These are phyloP conservation scores for Macropis europaea DNA, from an alignment of 2,888 invertebrate genomes.

Conservation along the genomic window DNA sequence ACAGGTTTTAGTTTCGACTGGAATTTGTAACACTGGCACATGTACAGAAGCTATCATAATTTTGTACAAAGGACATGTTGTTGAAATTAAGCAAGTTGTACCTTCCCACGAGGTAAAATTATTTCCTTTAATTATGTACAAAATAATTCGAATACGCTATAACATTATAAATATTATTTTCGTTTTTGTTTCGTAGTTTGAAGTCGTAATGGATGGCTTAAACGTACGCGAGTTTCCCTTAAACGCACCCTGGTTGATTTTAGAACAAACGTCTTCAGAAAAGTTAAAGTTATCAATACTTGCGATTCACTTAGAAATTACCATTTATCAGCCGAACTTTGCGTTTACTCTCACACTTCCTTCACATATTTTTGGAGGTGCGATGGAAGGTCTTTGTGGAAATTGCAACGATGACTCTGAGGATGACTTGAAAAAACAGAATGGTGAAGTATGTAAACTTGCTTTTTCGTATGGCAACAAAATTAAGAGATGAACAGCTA, in stretches of 20 bases:
- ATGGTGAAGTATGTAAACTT: conserved; percentile 76
- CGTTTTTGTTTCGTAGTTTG: conserved; percentile 76
- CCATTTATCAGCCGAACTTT: conserved; percentile 75
- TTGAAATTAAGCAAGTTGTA: conserved; percentile 74
- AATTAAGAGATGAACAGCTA: not conserved
- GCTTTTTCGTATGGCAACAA: not conserved
- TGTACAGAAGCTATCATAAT: conserved; percentile 87
- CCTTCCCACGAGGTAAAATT: conserved; percentile 41
- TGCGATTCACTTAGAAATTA: conserved; percentile 87
- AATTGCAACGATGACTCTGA: conserved; percentile 84
- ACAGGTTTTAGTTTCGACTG: conserved; percentile 87
- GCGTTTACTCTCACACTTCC: conserved; percentile 83
- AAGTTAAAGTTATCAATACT: conserved; percentile 85
- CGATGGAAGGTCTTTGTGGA: conserved; percentile 91
- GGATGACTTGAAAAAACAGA: conserved; percentile 82
- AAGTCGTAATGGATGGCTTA: conserved; percentile 81
- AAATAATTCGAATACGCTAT: not conserved
- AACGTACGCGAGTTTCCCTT: conserved; percentile 81
- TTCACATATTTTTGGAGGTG: conserved; percentile 86
- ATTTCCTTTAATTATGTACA: not conserved
- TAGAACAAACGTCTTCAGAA: conserved; percentile 82
- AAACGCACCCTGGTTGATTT: conserved; percentile 84
- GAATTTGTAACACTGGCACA: conserved; percentile 84
- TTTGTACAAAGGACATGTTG: conserved; percentile 84
- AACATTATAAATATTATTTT: not conserved